These are phyloP conservation scores for Cyclopterus lumpus DNA, from an alignment of 2,797 vertebrate genomes.

Conservation along the genomic window DNA sequence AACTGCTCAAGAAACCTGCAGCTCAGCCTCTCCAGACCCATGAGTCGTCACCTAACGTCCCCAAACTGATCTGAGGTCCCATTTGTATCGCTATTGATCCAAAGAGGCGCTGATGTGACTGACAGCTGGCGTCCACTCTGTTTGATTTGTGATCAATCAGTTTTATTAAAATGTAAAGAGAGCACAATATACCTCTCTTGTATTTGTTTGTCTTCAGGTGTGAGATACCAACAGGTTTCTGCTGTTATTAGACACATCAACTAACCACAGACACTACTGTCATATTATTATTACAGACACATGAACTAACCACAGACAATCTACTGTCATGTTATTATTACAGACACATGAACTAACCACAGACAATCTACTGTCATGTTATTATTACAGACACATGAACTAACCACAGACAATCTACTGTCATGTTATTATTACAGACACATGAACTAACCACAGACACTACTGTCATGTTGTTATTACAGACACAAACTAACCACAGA, in stretches of 20 bases:
- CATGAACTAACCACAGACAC: background rate
- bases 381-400: background rate
- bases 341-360: too few species aligned
- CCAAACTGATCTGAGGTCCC: background rate
- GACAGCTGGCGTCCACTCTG: background rate
- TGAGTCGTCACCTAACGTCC: background rate
- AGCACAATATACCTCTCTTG: background rate
- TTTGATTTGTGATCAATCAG: background rate
- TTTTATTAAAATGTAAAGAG: conserved; percentile 12
- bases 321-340: too few species aligned
- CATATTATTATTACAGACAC: too few species aligned
- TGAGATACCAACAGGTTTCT: too few species aligned
- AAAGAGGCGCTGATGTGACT: background rate
- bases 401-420: background rate
- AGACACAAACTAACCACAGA: background rate
- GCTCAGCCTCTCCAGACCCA: conserved; percentile 1
- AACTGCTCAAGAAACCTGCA: background rate
- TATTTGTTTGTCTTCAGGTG: too few species aligned
- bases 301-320: too few species aligned
- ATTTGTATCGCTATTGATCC: background rate
- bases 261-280: too few species aligned
- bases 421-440: background rate
- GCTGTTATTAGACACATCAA: too few species aligned
- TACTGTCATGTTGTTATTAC: background rate
- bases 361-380: too few species aligned